These are phyloP conservation scores for Ellobius talpinus DNA, from an alignment of 2,113 vertebrate genomes.

Conservation along the genomic window DNA sequence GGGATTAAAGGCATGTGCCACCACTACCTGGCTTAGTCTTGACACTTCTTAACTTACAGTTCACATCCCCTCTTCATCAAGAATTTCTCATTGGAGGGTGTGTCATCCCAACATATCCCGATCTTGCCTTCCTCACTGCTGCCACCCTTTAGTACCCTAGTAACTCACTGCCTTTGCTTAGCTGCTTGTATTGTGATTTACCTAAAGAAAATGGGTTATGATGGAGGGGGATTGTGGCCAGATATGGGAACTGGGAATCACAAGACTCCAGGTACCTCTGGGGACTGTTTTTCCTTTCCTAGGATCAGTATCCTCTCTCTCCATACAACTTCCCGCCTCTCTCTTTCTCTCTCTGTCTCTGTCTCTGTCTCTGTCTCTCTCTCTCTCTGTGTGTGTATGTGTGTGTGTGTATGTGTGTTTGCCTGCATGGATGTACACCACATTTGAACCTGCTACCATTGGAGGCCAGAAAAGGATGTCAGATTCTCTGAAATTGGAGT, in stretches of 20 bases:
- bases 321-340: too few species aligned
- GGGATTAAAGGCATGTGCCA: too few species aligned
- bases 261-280: neutral
- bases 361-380: neutral
- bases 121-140: conserved; percentile 4
- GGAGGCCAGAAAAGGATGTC: neutral
- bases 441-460: neutral
- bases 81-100: neutral
- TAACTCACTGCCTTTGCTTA: neutral
- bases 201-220: neutral
- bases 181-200: neutral
- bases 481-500: neutral
- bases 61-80: neutral
- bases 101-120: neutral
- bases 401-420: neutral
- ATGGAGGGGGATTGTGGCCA: neutral
- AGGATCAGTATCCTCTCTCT: neutral
- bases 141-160: neutral
- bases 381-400: neutral
- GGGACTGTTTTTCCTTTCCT: neutral
- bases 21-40: neutral
- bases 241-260: neutral
- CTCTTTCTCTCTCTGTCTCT: neutral
- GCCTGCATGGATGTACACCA: neutral
- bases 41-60: conserved; percentile 8